A percentile compares a stretch with the other conserved stretches of the same genome.
Evolutionary conservation across 2,797 vertebrate genomes (phyloP).

Genomic region (Scomberomorus guttatus): DNA sequence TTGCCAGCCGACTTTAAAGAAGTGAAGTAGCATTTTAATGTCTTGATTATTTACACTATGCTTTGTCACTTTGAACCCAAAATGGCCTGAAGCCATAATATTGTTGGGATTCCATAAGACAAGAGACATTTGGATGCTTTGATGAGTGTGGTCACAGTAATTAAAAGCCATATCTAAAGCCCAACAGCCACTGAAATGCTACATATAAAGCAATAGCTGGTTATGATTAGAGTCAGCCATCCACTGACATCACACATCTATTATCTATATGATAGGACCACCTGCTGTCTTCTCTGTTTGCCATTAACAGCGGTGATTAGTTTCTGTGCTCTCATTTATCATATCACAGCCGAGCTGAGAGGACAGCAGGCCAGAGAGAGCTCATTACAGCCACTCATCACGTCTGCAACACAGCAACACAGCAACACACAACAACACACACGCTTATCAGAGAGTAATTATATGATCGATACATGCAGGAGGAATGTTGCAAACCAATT

Average conservation of each 20-base stretch:
- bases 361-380: slow-evolving; percentile 40
- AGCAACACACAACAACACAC: slow-evolving; percentile 1
- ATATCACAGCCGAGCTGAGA: slow-evolving; percentile 1
- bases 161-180: slow-evolving; percentile 2
- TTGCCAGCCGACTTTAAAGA: neutral
- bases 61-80: neutral
- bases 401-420: slow-evolving; percentile 20
- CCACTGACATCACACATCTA: neutral
- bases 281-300: slow-evolving; percentile 2
- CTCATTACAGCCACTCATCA: slow-evolving; percentile 52
- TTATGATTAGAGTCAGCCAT: slow-evolving; percentile 8
- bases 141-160: slow-evolving; percentile 9
- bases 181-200: neutral
- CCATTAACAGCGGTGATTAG: slow-evolving; percentile 28
- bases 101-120: neutral
- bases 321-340: slow-evolving; percentile 62
- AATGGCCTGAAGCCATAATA: neutral
- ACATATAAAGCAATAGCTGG: neutral
- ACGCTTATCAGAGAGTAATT: slow-evolving; percentile 14
- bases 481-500: slow-evolving; percentile 8
- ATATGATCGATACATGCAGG: slow-evolving; percentile 28
- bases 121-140: slow-evolving; percentile 3
- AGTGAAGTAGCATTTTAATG: neutral
- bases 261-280: neutral
- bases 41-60: neutral